These are phyloP conservation scores for Pocillopora damicornis DNA, from an alignment of 64 coral and sea anemone genomes.

Conservation along the genomic window DNA sequence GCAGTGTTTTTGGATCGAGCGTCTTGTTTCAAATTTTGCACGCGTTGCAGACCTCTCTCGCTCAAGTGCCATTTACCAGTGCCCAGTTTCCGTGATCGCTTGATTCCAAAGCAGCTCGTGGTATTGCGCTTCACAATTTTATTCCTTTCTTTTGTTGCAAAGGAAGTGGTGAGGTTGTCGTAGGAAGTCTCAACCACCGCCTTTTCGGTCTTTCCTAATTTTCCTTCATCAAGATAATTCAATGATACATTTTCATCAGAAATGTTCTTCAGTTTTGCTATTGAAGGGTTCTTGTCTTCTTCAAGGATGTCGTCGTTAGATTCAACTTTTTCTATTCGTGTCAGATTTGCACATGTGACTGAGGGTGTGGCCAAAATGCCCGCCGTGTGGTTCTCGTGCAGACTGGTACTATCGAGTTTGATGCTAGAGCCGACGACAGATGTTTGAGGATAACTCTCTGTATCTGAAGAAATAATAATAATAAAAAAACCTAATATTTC, in stretches of 20 bases:
- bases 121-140: too few species aligned
- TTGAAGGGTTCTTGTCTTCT: neutral
- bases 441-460: neutral
- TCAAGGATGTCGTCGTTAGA: neutral
- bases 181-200: neutral
- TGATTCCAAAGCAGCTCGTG: too few species aligned
- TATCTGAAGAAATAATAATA: conserved; percentile 12
- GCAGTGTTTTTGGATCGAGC: neutral
- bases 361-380: conserved; percentile 38
- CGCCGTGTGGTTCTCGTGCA: neutral
- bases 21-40: neutral
- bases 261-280: neutral
- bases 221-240: neutral
- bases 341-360: neutral
- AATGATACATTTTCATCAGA: neutral
- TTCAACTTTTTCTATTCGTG: neutral
- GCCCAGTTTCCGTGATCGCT: too few species aligned
- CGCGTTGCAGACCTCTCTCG: neutral
- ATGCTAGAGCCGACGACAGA: neutral
- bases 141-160: neutral
- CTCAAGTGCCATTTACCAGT: neutral
- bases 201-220: neutral
- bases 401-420: neutral
- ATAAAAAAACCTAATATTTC: too few species aligned
- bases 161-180: neutral